Evolutionary conservation across 2,113 vertebrate genomes (phyloP), one percentile per base, ranked within the genome.

Genomic region (Onychostoma macrolepis): DNA sequence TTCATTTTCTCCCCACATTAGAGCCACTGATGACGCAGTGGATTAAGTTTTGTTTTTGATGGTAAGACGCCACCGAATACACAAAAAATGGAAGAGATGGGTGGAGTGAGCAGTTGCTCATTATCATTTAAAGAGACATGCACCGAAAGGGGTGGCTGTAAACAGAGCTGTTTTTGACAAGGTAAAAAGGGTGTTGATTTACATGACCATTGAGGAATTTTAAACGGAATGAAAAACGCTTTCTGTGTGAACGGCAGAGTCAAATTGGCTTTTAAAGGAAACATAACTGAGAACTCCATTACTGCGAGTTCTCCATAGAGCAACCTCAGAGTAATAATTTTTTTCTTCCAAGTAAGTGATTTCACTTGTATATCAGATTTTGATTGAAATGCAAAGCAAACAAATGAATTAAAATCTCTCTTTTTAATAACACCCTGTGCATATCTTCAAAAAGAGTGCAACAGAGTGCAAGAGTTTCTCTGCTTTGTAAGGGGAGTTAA

Each of bases 301-400:
- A 19, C 21, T 24, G 53, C 7, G n/a, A 11, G 13, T 76, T 48
- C 13, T 6, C 74, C n/a, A 71, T 71, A 43, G 38, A 74, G 38
- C 38, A 43, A 45, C 0, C 36, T 13, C 21, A 74, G 38, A 74
- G 33, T 9, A 74, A 41, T 13, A 24, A 9, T 43, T 41, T 74
- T 24, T 53, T 78, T 48, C 24, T 2, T 33, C 19, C 4, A 2
- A 19, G 43, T 30, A 53, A 28, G 28, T 8, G 33, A 79, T 36
- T 79, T 50, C 43, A 19, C n/a, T 50, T 30, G n/a, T 21, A 33
- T 24, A 36, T 56, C 50, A 79, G 9, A 43, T 67, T 67, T 67
- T 30, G 63, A 67, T 67, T 74, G 36, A 56, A 79, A 56, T 36
- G 28, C 50, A 79, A 58, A 79, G 28, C 17, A 79, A 79, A 79